phyloP scores from a whole-genome alignment of 2,888 invertebrate genomes.

The Melanostoma mellinum region DNA sequence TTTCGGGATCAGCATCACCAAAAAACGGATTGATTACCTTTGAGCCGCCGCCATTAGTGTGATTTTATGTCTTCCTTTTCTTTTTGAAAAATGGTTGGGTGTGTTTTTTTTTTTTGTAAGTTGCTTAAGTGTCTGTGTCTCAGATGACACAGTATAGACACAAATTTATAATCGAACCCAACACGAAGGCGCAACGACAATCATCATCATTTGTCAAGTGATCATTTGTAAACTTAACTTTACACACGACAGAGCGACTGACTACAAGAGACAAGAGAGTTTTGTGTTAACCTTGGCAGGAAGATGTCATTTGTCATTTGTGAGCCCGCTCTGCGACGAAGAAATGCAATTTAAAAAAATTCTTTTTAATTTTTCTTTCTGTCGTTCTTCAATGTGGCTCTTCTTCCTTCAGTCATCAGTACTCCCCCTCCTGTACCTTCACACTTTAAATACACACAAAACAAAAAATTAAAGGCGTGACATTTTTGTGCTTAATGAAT shows the following conservation, averaged over 20 bases:
- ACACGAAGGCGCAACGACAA: conserved; percentile 43
- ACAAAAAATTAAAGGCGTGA: conserved; percentile 26
- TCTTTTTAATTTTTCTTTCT: conserved; percentile 37
- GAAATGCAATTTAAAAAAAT: conserved; percentile 49
- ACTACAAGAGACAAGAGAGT: conserved; percentile 19
- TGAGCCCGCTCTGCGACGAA: conserved; percentile 18
- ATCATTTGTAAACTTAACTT: conserved; percentile 57
- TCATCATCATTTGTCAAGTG: conserved; percentile 67
- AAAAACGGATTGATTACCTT: conserved; percentile 21
- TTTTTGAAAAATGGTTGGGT: conserved; percentile 13
- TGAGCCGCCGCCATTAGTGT: conserved; percentile 44
- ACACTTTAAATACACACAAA: not conserved
- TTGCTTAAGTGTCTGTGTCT: not conserved
- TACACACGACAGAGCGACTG: conserved; percentile 27
- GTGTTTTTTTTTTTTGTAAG: conserved; percentile 8
- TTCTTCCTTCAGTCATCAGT: too few species aligned
- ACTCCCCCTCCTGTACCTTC: too few species aligned
- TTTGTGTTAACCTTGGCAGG: conserved; percentile 46
- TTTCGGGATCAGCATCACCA: conserved; percentile 3
- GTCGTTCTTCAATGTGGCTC: not conserved
- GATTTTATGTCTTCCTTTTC: conserved; percentile 41
- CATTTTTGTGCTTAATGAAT: conserved; percentile 27
- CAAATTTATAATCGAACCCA: conserved; percentile 6
- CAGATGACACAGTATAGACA: conserved; percentile 6
- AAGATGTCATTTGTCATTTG: conserved; percentile 58